Conservation (phyloP, 2,113 vertebrate genomes). For the Xenotilapia flavipinnis region DNA sequence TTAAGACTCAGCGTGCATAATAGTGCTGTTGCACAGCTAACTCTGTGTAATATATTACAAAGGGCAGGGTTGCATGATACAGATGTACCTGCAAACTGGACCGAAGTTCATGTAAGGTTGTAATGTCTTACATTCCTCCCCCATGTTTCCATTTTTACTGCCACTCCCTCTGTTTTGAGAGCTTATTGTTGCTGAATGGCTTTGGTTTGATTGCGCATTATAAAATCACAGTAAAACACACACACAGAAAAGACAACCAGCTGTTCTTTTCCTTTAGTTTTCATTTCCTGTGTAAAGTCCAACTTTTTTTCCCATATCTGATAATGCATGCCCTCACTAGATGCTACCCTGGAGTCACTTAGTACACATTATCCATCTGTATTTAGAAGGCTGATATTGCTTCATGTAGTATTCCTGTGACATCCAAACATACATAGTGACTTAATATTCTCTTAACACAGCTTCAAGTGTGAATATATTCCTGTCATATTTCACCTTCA, state of each 20-base stretch:
- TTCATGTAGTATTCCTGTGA: neutral
- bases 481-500: conserved; percentile 44
- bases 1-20: neutral
- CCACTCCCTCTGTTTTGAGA: neutral
- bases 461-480: conserved; percentile 28
- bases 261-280: neutral
- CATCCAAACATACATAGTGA: neutral
- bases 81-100: neutral
- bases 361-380: neutral
- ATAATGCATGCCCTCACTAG: neutral
- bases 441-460: conserved; percentile 33
- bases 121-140: neutral
- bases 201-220: neutral
- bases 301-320: neutral
- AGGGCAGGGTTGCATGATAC: neutral
- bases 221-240: neutral
- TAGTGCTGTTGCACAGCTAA: neutral
- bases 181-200: neutral
- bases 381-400: neutral
- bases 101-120: neutral
- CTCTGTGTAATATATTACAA: neutral
- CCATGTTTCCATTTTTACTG: neutral
- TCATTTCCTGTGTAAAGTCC: neutral
- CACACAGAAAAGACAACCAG: neutral
- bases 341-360: neutral